These are phyloP conservation scores for Pardalotus punctatus DNA, from an alignment of 2,113 vertebrate species.

Conservation along the genomic window DNA sequence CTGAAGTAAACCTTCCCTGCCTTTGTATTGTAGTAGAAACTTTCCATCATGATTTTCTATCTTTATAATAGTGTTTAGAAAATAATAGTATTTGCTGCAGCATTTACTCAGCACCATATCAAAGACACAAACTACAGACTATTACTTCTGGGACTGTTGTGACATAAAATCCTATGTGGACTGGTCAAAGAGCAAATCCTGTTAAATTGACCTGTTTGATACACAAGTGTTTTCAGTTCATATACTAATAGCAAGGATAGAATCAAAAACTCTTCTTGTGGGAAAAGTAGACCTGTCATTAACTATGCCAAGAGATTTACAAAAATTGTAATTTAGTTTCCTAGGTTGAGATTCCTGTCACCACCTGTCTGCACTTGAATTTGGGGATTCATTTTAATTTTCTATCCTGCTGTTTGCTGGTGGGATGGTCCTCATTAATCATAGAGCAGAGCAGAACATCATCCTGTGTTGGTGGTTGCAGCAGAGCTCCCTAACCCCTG, in stretches of 20 bases:
- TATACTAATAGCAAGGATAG: not conserved
- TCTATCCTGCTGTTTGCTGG: not conserved
- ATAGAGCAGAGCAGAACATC: not conserved
- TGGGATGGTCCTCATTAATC: not conserved
- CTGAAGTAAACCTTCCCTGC: not conserved
- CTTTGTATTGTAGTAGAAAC: not conserved
- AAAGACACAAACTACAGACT: not conserved
- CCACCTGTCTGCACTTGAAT: not conserved
- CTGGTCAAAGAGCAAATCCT: not conserved
- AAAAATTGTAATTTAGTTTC: not conserved
- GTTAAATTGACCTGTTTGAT: not conserved
- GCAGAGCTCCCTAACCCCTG: not conserved
- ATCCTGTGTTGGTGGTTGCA: not conserved
- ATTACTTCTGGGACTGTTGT: not conserved
- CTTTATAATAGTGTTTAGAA: not conserved
- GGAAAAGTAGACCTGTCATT: not conserved
- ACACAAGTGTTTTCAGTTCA: not conserved
- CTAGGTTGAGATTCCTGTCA: not conserved
- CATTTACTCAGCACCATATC: not conserved
- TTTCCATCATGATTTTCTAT: not conserved
- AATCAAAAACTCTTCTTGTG: not conserved
- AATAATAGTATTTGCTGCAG: not conserved
- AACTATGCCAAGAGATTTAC: not conserved
- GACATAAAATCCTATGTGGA: not conserved
- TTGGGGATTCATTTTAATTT: not conserved